Conservation (phyloP, 2,888 invertebrate species). For the Yponomeuta sedellus region DNA sequence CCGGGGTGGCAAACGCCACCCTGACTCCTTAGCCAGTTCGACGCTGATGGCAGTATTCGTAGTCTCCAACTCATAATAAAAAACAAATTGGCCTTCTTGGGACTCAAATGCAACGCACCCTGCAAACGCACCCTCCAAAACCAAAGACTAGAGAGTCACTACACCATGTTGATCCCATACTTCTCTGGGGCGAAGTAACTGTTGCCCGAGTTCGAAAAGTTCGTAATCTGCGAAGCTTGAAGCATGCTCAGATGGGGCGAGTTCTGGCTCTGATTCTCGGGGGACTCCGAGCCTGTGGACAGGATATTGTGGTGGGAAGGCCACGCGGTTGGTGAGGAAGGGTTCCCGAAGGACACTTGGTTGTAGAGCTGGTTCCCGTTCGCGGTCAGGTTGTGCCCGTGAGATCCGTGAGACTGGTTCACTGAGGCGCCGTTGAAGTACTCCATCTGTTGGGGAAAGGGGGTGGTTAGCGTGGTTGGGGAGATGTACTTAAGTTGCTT, state of each 20-base stretch:
- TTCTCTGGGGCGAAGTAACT: conserved; percentile 72
- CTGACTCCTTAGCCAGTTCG: too few species aligned
- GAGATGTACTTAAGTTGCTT: not conserved
- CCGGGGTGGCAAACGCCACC: too few species aligned
- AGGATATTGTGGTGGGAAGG: conserved; percentile 68
- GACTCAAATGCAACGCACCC: not conserved
- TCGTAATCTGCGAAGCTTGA: conserved; percentile 68
- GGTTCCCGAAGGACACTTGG: conserved; percentile 70
- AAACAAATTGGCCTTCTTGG: too few species aligned
- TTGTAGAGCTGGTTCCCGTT: conserved; percentile 71
- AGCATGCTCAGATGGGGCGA: conserved; percentile 68
- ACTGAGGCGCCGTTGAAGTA: conserved; percentile 70
- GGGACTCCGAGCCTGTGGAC: conserved; percentile 62
- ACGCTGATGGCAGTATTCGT: too few species aligned
- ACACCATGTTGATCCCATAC: conserved; percentile 74
- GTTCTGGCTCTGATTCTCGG: conserved; percentile 65
- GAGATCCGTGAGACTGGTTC: conserved; percentile 62
- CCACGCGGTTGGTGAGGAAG: conserved; percentile 65
- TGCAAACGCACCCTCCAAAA: not conserved
- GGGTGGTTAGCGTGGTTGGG: not conserved
- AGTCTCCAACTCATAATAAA: too few species aligned
- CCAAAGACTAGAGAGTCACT: conserved; percentile 38
- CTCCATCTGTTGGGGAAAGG: conserved; percentile 56
- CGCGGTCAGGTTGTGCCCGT: conserved; percentile 61
- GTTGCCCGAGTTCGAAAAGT: conserved; percentile 71